phyloP scores from a whole-genome alignment of 2,113 vertebrate genomes.

The Psittacara wagleri region DNA sequence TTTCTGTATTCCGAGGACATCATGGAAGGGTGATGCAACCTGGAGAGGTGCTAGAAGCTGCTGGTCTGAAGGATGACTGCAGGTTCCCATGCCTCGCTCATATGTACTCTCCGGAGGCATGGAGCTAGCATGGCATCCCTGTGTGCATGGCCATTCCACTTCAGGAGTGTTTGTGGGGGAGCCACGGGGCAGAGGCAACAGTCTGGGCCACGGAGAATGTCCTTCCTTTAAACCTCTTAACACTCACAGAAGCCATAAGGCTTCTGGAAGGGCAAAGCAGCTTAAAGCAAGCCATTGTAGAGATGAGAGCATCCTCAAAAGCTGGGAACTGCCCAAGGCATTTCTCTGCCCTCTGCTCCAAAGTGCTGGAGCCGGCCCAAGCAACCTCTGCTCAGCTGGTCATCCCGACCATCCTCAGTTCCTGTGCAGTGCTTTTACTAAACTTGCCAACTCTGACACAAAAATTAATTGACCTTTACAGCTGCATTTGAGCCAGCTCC shows the following conservation, averaged over 20 bases:
- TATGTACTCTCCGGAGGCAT: fast-evolving
- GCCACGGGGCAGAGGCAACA: fast-evolving
- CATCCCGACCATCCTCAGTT: fast-evolving
- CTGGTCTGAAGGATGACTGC: not conserved
- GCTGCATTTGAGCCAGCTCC: not conserved
- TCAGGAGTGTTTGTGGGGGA: fast-evolving
- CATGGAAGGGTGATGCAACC: not conserved
- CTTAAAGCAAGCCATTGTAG: not conserved
- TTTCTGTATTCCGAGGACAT: not conserved
- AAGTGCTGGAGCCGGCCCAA: not conserved
- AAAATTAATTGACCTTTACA: not conserved
- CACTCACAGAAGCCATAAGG: not conserved
- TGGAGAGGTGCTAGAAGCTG: not conserved
- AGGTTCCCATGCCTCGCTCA: fast-evolving
- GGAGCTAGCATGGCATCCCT: fast-evolving
- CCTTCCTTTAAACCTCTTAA: not conserved
- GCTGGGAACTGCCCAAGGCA: not conserved
- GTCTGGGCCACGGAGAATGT: not conserved
- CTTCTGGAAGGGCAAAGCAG: not conserved
- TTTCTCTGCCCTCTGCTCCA: not conserved
- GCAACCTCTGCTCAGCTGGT: not conserved
- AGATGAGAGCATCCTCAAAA: not conserved
- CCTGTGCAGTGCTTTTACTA: not conserved
- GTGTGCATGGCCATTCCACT: fast-evolving
- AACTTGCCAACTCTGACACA: not conserved